A percentile compares a stretch with the other conserved stretches of the same genome.
Evolutionary conservation across 2,888 invertebrate species (phyloP).

Genomic region (Hirtodrosophila alboralis): DNA sequence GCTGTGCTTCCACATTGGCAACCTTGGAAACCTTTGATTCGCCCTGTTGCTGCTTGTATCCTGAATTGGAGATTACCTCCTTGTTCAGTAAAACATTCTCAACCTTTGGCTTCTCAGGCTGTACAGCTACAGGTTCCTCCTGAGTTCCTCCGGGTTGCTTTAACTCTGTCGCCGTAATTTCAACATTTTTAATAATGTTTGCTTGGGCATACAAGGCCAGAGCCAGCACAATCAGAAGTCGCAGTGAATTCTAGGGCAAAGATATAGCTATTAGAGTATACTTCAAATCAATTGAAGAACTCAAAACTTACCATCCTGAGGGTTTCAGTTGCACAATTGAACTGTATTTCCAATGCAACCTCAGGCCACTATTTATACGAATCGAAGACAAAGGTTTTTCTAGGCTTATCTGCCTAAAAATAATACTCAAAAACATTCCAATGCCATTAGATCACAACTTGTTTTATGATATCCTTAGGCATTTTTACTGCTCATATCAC

Average conservation of each 20-base stretch:
- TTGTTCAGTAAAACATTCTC: too few species aligned
- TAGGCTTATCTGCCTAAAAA: constrained; percentile 28
- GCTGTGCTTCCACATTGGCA: constrained; percentile 3
- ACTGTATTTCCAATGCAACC: constrained; percentile 47
- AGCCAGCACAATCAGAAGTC: constrained; percentile 35
- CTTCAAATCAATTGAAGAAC: neutral
- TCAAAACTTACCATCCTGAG: constrained; percentile 64
- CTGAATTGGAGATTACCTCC: neutral
- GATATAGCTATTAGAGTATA: constrained; percentile 8
- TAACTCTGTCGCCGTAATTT: neutral
- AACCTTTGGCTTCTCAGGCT: neutral
- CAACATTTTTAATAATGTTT: constrained; percentile 21
- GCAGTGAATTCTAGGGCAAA: constrained; percentile 25
- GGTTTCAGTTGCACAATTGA: constrained; percentile 58
- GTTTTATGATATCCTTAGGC: constrained; percentile 33
- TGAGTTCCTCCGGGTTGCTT: neutral
- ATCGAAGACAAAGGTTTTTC: constrained; percentile 16
- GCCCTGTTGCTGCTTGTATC: neutral
- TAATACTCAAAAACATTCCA: constrained; percentile 28
- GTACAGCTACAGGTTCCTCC: neutral
- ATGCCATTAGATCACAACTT: constrained; percentile 44
- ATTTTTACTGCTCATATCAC: constrained; percentile 21
- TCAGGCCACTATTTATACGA: constrained; percentile 53
- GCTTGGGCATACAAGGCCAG: constrained; percentile 41
- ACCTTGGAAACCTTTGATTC: neutral